Percentiles rank a stretch among this genome's conserved stretches.
phyloP scores from a whole-genome alignment of 2,113 vertebrate genomes.

The Paracyprichromis sp. region DNA sequence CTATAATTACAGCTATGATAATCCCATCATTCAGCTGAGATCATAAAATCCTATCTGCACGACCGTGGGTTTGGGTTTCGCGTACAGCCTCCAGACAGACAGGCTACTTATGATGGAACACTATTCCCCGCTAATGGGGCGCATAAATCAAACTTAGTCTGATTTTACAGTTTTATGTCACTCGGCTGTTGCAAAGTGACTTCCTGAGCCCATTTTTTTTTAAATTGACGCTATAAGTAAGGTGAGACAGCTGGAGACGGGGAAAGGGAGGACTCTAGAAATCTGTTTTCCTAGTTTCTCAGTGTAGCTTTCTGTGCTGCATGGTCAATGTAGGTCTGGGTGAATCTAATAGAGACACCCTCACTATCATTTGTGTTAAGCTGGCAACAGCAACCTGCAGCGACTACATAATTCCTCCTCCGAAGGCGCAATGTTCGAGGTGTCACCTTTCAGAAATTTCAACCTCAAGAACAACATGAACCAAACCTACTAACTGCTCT shows the following conservation, averaged over 20 bases:
- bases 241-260: conserved; percentile 21
- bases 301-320: neutral
- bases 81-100: conserved; percentile 37
- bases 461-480: neutral
- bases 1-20: conserved; percentile 53
- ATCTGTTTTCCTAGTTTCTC: neutral
- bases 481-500: neutral
- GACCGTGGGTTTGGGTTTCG: conserved; percentile 42
- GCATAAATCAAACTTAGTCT: conserved; percentile 57
- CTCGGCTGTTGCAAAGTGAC: conserved; percentile 39
- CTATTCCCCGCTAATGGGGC: conserved; percentile 53
- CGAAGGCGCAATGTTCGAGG: neutral
- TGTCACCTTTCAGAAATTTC: neutral
- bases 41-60: conserved; percentile 47
- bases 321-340: neutral
- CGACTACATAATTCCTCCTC: neutral
- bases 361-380: neutral
- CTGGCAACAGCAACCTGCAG: neutral
- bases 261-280: neutral
- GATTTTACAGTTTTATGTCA: conserved; percentile 56
- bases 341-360: neutral
- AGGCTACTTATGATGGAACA: conserved; percentile 57
- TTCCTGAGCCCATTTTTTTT: conserved; percentile 47
- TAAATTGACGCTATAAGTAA: conserved; percentile 15
- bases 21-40: conserved; percentile 41